Evolutionary conservation across 2,888 invertebrate species (phyloP).

Genomic region (Disparrhopalites patrizii): DNA sequence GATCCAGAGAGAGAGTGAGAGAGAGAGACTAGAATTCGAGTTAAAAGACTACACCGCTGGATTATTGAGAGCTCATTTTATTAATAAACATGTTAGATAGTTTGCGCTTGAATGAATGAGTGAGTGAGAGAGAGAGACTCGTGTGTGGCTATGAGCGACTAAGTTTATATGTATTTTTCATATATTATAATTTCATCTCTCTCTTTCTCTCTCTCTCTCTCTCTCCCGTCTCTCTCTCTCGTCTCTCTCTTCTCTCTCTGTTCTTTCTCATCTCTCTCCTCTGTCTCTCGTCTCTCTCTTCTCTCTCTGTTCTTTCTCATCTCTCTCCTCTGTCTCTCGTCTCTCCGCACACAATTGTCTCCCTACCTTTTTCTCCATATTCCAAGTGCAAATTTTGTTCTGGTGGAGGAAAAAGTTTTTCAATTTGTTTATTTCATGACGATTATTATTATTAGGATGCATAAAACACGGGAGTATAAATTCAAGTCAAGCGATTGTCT

Average conservation of each 20-base stretch:
- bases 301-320: too few relatives aligned
- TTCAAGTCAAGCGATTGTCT: background rate
- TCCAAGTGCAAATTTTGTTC: constrained; percentile 26
- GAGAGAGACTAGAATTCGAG: constrained; percentile 1
- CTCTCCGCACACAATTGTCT: too few relatives aligned
- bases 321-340: too few relatives aligned
- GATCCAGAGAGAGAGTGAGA: too few relatives aligned
- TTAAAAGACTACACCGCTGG: constrained; percentile 24
- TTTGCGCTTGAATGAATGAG: constrained; percentile 3
- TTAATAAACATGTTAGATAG: constrained; percentile 21
- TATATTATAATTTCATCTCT: background rate
- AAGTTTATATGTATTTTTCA: background rate
- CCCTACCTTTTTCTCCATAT: background rate
- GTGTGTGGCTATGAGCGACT: background rate
- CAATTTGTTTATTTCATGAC: constrained; percentile 21
- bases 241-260: too few relatives aligned
- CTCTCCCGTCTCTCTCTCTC: too few relatives aligned
- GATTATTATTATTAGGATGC: background rate
- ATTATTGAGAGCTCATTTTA: constrained; percentile 23
- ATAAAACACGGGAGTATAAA: background rate
- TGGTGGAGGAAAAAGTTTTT: constrained; percentile 20
- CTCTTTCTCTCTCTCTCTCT: background rate
- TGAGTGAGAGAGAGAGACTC: background rate
- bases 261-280: too few relatives aligned
- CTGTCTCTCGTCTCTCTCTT: too few relatives aligned